Evolutionary conservation across 2,113 vertebrate genomes (phyloP).

Genomic region (Bujurquina vittata): DNA sequence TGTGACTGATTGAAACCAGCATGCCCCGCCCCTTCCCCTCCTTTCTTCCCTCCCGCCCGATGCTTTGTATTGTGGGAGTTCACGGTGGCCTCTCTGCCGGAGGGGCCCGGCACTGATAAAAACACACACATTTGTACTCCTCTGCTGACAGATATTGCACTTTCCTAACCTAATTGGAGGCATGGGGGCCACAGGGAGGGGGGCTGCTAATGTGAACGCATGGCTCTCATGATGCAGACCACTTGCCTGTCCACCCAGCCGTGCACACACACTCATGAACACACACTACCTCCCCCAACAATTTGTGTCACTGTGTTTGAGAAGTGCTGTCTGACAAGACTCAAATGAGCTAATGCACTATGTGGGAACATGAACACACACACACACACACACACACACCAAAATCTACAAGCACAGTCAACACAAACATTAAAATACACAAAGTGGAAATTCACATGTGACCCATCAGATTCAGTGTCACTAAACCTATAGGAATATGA

Average conservation of each 20-base stretch:
- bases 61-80: slow-evolving; percentile 80
- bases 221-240: slow-evolving; percentile 88
- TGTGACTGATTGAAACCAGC: slow-evolving; percentile 98
- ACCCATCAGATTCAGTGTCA: not conserved
- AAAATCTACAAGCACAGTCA: not conserved
- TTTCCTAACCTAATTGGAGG: slow-evolving; percentile 93
- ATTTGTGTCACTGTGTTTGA: slow-evolving; percentile 73
- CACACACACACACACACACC: slow-evolving; percentile 2
- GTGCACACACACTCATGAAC: slow-evolving; percentile 32
- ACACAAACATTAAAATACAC: not conserved
- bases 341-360: slow-evolving; percentile 80
- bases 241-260: slow-evolving; percentile 52
- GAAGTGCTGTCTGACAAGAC: slow-evolving; percentile 76
- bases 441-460: not conserved
- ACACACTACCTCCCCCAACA: slow-evolving; percentile 42
- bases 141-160: slow-evolving; percentile 99
- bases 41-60: not conserved
- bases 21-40: slow-evolving; percentile 35
- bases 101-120: slow-evolving; percentile 87
- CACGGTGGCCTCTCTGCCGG: slow-evolving; percentile 79
- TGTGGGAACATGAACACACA: slow-evolving; percentile 43
- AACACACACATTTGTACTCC: slow-evolving; percentile 97
- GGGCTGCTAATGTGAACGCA: slow-evolving; percentile 88
- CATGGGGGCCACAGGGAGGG: slow-evolving; percentile 6
- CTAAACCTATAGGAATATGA: not conserved